phyloP scores from a whole-genome alignment of 2,888 invertebrate genomes.

The Ypsolopha scabrella region DNA sequence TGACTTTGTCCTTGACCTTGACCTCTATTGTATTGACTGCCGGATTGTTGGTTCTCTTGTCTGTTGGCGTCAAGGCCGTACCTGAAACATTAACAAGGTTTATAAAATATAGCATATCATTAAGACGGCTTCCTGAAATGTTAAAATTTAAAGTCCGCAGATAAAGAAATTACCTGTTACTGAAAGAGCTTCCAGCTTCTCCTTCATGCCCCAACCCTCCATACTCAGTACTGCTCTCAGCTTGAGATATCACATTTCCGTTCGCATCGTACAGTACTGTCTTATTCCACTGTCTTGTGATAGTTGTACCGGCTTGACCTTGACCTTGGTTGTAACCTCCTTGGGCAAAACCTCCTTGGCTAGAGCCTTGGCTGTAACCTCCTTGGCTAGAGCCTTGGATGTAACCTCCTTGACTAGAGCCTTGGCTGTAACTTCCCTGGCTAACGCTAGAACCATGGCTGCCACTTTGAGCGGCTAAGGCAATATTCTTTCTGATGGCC shows the following conservation, averaged over 20 bases:
- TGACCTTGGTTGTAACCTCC: conserved; percentile 17
- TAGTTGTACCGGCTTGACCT: conserved; percentile 9
- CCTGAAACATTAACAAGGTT: not conserved
- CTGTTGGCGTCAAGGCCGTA: conserved; percentile 1
- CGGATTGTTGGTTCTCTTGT: not conserved
- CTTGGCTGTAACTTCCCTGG: conserved; percentile 21
- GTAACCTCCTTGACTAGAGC: conserved; percentile 7
- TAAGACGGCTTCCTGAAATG: not conserved
- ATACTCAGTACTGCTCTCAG: conserved; percentile 66
- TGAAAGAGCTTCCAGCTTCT: conserved; percentile 54
- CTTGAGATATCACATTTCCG: conserved; percentile 53
- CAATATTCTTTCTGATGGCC: conserved; percentile 32
- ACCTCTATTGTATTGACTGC: conserved; percentile 4
- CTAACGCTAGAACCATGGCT: conserved; percentile 4
- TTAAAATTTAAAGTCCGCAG: not conserved
- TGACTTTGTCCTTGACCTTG: conserved; percentile 12
- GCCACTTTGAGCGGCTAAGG: conserved; percentile 17
- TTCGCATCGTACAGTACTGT: conserved; percentile 48
- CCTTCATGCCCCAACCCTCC: conserved; percentile 53
- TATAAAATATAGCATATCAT: not conserved
- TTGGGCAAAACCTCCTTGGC: conserved; percentile 10
- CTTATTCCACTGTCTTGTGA: conserved; percentile 38
- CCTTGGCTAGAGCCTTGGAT: conserved; percentile 20
- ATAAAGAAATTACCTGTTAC: conserved; percentile 32
- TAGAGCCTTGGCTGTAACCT: conserved; percentile 15